A percentile compares a stretch with the other conserved stretches of the same genome.
These are phyloP conservation scores for Araneus ventricosus DNA, from an alignment of 1,140 invertebrate species.

Conservation along the genomic window DNA sequence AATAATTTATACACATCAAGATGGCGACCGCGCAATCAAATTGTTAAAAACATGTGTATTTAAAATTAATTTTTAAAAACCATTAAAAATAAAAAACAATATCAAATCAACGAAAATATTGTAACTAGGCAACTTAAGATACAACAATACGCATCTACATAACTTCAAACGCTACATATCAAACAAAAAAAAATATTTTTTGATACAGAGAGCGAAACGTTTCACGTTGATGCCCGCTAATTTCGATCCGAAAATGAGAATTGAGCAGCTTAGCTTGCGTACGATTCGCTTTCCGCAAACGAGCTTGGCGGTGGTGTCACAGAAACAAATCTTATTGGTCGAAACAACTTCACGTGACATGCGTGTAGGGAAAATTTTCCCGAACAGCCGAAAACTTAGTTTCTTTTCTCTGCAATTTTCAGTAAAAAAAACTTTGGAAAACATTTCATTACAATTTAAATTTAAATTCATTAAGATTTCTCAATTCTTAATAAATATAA, in stretches of 20 bases:
- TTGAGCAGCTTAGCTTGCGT: constrained; percentile 70
- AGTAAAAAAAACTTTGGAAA: background rate
- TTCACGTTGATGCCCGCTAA: constrained; percentile 61
- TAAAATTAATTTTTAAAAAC: constrained; percentile 53
- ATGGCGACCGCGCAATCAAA: constrained; percentile 71
- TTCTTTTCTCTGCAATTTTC: background rate
- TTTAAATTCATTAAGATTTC: background rate
- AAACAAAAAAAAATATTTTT: constrained; percentile 43
- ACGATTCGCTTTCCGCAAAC: constrained; percentile 75
- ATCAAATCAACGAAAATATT: constrained; percentile 27
- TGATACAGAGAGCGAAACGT: background rate
- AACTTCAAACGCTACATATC: constrained; percentile 52
- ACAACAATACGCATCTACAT: background rate
- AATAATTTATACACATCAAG: constrained; percentile 70
- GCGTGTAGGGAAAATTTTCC: constrained; percentile 55
- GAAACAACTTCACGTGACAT: constrained; percentile 69
- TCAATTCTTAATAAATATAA: background rate
- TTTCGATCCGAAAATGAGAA: constrained; percentile 73
- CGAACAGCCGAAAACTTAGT: background rate
- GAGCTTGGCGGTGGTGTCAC: constrained; percentile 71
- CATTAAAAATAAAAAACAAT: constrained; percentile 28
- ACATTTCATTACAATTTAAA: background rate
- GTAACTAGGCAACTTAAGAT: constrained; percentile 62
- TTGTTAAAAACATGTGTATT: constrained; percentile 69
- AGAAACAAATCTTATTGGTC: constrained; percentile 65